These are phyloP conservation scores for Todiramphus chloris DNA, from an alignment of 2,113 vertebrate genomes.

Conservation along the genomic window DNA sequence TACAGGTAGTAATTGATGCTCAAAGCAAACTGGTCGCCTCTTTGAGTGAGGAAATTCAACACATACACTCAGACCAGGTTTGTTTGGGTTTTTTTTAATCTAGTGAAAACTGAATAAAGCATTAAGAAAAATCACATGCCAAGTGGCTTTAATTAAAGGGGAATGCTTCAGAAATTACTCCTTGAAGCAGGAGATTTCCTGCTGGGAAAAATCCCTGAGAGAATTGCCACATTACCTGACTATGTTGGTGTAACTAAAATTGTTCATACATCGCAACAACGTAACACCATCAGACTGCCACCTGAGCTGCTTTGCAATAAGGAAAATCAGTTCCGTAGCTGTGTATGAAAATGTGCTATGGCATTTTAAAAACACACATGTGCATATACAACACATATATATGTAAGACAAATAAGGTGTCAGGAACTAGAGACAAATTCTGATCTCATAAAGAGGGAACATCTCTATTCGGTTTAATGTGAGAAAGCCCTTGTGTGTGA, in stretches of 20 bases:
- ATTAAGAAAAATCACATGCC: background rate
- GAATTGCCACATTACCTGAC: background rate
- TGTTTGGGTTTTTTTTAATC: background rate
- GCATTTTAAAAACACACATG: background rate
- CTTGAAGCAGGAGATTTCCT: background rate
- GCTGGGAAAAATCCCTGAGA: background rate
- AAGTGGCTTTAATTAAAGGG: background rate
- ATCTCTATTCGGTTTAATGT: background rate
- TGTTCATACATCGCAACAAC: rapidly evolving
- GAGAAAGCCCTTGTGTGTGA: background rate
- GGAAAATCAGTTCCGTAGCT: background rate
- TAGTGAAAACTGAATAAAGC: background rate
- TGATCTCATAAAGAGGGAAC: background rate
- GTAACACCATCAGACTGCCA: background rate
- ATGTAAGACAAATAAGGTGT: background rate
- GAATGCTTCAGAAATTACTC: background rate
- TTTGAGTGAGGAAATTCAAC: background rate
- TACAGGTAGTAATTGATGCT: background rate
- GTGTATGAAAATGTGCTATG: background rate
- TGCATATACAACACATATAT: background rate
- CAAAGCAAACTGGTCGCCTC: background rate
- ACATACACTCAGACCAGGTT: background rate
- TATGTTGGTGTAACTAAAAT: background rate
- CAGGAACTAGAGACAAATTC: background rate
- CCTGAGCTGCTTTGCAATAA: background rate